phyloP scores from a whole-genome alignment of 1,140 invertebrate species.

The Elysia chlorotica region DNA sequence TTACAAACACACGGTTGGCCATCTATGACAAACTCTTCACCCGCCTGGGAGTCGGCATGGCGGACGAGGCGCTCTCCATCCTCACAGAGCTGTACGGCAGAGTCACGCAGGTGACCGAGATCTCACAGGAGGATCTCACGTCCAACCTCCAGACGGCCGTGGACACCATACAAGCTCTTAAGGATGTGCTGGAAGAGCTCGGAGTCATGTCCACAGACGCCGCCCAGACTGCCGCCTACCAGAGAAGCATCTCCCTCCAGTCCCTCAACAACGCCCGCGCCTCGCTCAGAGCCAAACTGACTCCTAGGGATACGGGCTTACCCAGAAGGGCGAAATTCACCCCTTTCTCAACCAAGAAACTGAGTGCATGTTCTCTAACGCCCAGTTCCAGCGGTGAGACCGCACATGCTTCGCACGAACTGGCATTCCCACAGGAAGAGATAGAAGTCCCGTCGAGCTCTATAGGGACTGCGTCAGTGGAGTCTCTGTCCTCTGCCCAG shows the following conservation, averaged over 20 bases:
- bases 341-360: slow-evolving; percentile 2
- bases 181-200: slow-evolving; percentile 21
- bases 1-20: slow-evolving; percentile 3
- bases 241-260: slow-evolving; percentile 9
- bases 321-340: slow-evolving; percentile 5
- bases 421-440: too few species aligned
- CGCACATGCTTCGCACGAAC: not conserved
- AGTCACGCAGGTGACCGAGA: slow-evolving; percentile 19
- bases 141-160: slow-evolving; percentile 16
- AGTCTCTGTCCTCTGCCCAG: not conserved
- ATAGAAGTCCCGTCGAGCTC: too few species aligned
- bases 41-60: slow-evolving; percentile 14
- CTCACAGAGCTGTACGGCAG: slow-evolving; percentile 13
- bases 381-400: not conserved
- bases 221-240: slow-evolving; percentile 5
- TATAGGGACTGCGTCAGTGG: not conserved
- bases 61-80: slow-evolving; percentile 17
- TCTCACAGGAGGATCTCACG: slow-evolving; percentile 20
- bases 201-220: slow-evolving; percentile 22
- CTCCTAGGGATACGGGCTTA: not conserved
- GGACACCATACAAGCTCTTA: slow-evolving; percentile 23
- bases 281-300: not conserved
- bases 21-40: slow-evolving; percentile 23
- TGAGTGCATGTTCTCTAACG: not conserved
- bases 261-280: not conserved